A percentile compares a stretch with the other conserved stretches of the same genome.
Evolutionary conservation across 2,797 vertebrate species (phyloP).

Genomic region (Myioborus miniatus): DNA sequence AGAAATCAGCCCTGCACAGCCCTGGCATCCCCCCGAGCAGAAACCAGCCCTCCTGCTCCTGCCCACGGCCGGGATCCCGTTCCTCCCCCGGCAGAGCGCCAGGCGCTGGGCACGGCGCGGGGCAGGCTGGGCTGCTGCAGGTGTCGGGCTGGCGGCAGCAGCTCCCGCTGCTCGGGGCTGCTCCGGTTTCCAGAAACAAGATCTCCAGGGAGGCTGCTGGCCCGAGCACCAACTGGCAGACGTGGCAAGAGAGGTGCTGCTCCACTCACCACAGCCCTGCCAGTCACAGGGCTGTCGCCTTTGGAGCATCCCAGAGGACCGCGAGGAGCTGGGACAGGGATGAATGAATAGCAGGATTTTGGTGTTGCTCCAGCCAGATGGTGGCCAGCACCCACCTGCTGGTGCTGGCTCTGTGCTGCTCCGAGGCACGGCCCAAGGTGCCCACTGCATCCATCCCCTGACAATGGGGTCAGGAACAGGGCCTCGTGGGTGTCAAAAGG

Average conservation of each 20-base stretch:
- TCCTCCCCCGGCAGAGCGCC: neutral
- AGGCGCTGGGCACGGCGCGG: neutral
- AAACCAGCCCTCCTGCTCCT: no score
- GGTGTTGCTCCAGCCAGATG: neutral
- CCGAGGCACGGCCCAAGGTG: neutral
- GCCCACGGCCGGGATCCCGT: neutral
- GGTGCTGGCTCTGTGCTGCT: no score
- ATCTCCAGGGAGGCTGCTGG: slow-evolving; percentile 3
- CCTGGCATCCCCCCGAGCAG: no score
- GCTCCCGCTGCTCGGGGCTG: neutral
- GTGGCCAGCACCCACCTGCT: rapidly evolving
- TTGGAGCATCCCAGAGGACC: neutral
- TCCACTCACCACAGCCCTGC: rapidly evolving
- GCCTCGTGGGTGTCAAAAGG: rapidly evolving
- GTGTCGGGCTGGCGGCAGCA: neutral
- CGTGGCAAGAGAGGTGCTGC: neutral
- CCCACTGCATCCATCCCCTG: neutral
- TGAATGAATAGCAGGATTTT: neutral
- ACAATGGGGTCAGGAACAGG: rapidly evolving
- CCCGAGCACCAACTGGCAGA: slow-evolving; percentile 41
- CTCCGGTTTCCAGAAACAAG: slow-evolving; percentile 52
- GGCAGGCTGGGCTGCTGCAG: slow-evolving; percentile 7
- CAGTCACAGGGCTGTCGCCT: rapidly evolving
- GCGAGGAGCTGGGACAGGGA: no score
- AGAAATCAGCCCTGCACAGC: neutral